Evolutionary conservation across 2,797 vertebrate species (phyloP).

Genomic region (Melanotaenia trifasciata): DNA sequence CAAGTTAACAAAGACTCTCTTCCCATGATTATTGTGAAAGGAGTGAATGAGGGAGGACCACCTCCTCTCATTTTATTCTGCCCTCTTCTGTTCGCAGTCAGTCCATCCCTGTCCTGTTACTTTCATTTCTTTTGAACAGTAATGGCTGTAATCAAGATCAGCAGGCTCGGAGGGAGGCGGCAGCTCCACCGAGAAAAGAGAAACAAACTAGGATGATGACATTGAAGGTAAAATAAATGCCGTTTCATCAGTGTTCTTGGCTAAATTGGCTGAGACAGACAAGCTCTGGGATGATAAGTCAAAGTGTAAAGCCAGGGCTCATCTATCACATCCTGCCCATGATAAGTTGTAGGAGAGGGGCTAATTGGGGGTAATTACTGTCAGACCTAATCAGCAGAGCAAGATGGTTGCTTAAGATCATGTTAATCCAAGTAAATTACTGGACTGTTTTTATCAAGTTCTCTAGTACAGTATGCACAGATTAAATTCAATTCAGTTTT

Average conservation of each 20-base stretch:
- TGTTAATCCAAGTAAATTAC: conserved; percentile 31
- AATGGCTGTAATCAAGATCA: conserved; percentile 56
- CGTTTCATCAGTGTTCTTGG: conserved; percentile 41
- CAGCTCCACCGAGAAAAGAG: conserved; percentile 53
- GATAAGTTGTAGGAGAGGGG: conserved; percentile 33
- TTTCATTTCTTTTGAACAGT: conserved; percentile 35
- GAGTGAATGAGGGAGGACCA: conserved; percentile 26
- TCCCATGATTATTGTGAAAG: conserved; percentile 42
- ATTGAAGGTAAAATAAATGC: conserved; percentile 74
- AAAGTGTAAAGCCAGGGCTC: conserved; percentile 48
- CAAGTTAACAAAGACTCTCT: conserved; percentile 47
- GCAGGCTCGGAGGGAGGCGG: conserved; percentile 40
- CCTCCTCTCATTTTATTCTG: conserved; percentile 16
- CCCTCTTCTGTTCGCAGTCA: conserved; percentile 24
- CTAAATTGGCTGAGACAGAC: conserved; percentile 47
- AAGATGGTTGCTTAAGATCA: conserved; percentile 35
- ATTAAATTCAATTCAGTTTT: conserved; percentile 20
- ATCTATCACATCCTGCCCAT: conserved; percentile 65
- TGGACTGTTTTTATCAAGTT: conserved; percentile 26
- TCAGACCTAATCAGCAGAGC: conserved; percentile 60
- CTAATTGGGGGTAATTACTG: conserved; percentile 71
- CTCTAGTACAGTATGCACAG: neutral
- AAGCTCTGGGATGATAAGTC: conserved; percentile 38
- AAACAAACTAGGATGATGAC: conserved; percentile 72
- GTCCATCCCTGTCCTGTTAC: conserved; percentile 16